These are phyloP conservation scores for Rhagologus leucostigma DNA, from an alignment of 2,113 vertebrate species.

Conservation along the genomic window DNA sequence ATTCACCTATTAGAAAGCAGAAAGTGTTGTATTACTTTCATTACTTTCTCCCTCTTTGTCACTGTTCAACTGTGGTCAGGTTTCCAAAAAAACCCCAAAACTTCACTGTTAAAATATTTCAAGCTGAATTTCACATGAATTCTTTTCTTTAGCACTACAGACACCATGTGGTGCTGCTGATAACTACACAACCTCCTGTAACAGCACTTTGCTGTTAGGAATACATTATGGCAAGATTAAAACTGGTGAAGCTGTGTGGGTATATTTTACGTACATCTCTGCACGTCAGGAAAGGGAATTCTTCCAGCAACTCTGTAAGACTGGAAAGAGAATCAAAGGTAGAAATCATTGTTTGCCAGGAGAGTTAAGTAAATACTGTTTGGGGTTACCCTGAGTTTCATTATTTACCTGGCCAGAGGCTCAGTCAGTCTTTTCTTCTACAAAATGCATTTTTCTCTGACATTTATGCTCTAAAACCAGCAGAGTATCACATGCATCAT, in stretches of 20 bases:
- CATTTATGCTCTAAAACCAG: not conserved
- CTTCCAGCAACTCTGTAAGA: not conserved
- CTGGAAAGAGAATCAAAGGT: not conserved
- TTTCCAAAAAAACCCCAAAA: not conserved
- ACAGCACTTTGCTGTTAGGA: not conserved
- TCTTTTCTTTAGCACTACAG: slow-evolving; percentile 43
- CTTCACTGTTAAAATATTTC: not conserved
- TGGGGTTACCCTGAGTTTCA: not conserved
- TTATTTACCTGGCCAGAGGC: rapidly evolving
- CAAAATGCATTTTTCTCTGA: not conserved
- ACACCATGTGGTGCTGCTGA: slow-evolving; percentile 33
- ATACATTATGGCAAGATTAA: not conserved
- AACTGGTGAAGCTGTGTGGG: not conserved
- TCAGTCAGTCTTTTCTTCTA: not conserved
- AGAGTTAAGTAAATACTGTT: not conserved
- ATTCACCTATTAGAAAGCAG: not conserved
- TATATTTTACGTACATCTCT: not conserved
- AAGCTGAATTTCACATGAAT: not conserved
- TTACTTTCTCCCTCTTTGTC: not conserved
- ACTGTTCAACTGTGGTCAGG: not conserved
- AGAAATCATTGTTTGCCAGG: not conserved
- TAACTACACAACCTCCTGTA: not conserved
- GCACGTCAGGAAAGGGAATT: not conserved
- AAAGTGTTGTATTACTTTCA: not conserved
- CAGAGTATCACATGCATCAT: not conserved